Evolutionary conservation across 2,113 vertebrate species (phyloP), one percentile per base, ranked within the genome.

Genomic region (Peromyscus leucopus): DNA sequence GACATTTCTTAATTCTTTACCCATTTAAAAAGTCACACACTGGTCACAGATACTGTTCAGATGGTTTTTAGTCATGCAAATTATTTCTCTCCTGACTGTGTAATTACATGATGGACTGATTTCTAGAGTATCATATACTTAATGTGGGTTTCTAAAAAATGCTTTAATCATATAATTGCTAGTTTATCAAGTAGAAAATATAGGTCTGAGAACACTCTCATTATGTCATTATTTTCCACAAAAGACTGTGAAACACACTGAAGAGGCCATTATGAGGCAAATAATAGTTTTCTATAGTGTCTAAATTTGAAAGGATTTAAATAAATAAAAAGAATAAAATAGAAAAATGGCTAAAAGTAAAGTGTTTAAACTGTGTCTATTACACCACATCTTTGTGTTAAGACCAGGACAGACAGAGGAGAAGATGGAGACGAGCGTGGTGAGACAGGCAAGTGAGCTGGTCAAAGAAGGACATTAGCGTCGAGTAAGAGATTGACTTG

Each of bases 141-240:
- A 98, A 98, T 97, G 97, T 69, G 94, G 96, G 86, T 96, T 97
- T 98, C 91, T 94, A 96, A 97, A 84, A 96, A 80, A 98, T 96
- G 97, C 97, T 97, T 90, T 98, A 96, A 98, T 98, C 85, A 97
- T 96, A 76, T 97, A 98, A 98, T 98, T 98, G 92, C 95, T 98
- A 96, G 94, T 98, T 98, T 97, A 98, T 98, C 75, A 93, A 93
- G 87, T 95, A 98, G 97, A 97, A 95, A 98, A 98, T 96, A 79
- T 93, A 97, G 95, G 94, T 94, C 96, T 98, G 94, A 97, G 98
- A 97, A 95, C 97, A 95, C 95, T 91, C 57, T 97, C 97, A 98
- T 98, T 98, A 96, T 93, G 93, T 95, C 76, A 92, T 98, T 98
- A 97, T 96, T 83, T 90, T 98, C 80, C 93, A 97, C 90, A 98